Evolutionary conservation across 2,113 vertebrate species (phyloP), one percentile per base, ranked within the genome.

Genomic region (Laterallus jamaicensis): DNA sequence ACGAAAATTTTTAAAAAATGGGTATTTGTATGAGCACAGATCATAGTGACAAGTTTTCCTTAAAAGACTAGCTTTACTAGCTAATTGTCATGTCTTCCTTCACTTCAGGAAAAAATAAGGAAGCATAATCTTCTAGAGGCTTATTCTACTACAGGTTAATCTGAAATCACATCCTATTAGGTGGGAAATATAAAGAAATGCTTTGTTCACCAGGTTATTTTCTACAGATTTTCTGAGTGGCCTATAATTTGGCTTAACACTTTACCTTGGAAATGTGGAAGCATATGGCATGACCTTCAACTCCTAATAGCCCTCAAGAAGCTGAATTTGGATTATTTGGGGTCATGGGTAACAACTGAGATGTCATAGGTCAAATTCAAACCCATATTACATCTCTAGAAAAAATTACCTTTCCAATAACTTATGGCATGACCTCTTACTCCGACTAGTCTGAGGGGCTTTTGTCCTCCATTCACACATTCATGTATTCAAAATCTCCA

Each of bases 281-380:
- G 68, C 54, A 76, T 29, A 31, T 56, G 58, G 63, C 77, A 89
- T 86, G 95, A 96, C 86, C 91, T 96, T 86, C 86, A 94, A 76
- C 52, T 95, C 71, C 59, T 97, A 96, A 93, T 77, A 93, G 90
- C 73, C 67, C 80, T 91, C 83, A 90, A 93, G 86, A 82, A 87
- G 88, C 91, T 95, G 96, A 95, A 96, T 89, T 82, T 77, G 85
- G 95, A 95, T 93, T 96, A 94, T 95, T 69, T 70, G 71, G 62
- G 93, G 93, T 95, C 96, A 82, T 25, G 93, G 62, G 86, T 96
- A 80, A 90, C 90, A 95, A 77, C 64, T 81, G 44, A 75, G 71
- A 95, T 88, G 87, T 77, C 91, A 90, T 15, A 96, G 96, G 96
- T 97, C 95, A 96, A 95, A 93, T 83, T 93, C 89, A 97, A 96